Evolutionary conservation across 2,888 invertebrate species (phyloP).

Genomic region (Lasioglossum pauxillum): DNA sequence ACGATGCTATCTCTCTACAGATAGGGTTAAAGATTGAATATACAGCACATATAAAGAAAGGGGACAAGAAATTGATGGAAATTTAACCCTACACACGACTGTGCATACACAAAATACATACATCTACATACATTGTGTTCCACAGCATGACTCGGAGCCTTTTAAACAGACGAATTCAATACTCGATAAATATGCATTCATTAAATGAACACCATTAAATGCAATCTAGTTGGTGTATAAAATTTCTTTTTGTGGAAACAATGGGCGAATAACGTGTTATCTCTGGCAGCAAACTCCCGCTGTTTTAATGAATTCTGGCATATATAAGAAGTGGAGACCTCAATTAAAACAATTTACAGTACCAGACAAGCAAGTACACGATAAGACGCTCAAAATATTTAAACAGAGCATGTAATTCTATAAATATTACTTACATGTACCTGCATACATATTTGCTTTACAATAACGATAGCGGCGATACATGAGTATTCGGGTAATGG

Average conservation of each 20-base stretch:
- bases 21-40: not conserved
- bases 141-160: no score
- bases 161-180: not conserved
- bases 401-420: not conserved
- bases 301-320: not conserved
- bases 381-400: not conserved
- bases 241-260: not conserved
- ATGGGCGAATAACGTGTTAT: not conserved
- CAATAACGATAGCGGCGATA: not conserved
- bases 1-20: no score
- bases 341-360: not conserved
- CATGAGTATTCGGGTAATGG: no score
- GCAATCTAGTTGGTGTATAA: not conserved
- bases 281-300: not conserved
- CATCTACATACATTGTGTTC: no score
- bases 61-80: not conserved
- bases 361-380: not conserved
- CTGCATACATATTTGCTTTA: not conserved
- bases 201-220: not conserved
- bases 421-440: not conserved
- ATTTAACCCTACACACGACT: not conserved
- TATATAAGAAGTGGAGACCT: not conserved
- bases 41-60: not conserved
- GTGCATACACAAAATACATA: not conserved
- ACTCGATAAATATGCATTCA: not conserved